Evolutionary conservation across 2,113 vertebrate genomes (phyloP), one percentile per base, ranked within the genome.

Genomic region (Nerophis ophidion): DNA sequence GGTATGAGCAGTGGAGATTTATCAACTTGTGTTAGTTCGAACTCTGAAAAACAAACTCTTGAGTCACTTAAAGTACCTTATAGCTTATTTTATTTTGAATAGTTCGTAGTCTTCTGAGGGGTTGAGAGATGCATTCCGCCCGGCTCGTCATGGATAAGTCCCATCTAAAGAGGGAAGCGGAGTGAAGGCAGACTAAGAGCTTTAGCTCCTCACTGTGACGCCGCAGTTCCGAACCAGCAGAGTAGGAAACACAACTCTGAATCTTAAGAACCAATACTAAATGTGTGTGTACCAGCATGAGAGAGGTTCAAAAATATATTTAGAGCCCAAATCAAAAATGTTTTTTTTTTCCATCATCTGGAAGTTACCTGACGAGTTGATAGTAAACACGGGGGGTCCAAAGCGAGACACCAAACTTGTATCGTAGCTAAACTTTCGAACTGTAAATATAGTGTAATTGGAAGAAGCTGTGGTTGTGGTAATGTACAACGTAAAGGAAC

Each of bases 1-100:
- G 78, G 76, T 86, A 70, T 66, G 75, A 83, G 80, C 70, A 72
- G 77, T 80, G 62, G 59, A 80, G 53, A 87, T 86, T 89, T 88
- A 87, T 76, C 9, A 16, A 64, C 40, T 54, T 49, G 63, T 69
- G 40, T 44, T 44, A 12, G 38, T 40, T 40, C 6, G 9, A 40
- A 40, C 36, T 6, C 36, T 38, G 8, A 38, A 38, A 38, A 38
- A 38, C 8, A 38, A 38, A 38, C 33, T 15, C 65, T 81, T 61
- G 35, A 72, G 73, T 76, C 49, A 50, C 55, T 69, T 35, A 51
- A 62, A 75, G 66, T 73, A 53, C 26, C 8, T 42, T 42, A 10
- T 38, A 38, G 36, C 36, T 38, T 6, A 8, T 7, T 38, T 38
- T 8, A n/a, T n/a, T 8, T 8, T 38, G 26, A 26, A 26, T 26